Evolutionary conservation across 2,888 invertebrate genomes (phyloP).

Genomic region (Cataglyphis cursor): DNA sequence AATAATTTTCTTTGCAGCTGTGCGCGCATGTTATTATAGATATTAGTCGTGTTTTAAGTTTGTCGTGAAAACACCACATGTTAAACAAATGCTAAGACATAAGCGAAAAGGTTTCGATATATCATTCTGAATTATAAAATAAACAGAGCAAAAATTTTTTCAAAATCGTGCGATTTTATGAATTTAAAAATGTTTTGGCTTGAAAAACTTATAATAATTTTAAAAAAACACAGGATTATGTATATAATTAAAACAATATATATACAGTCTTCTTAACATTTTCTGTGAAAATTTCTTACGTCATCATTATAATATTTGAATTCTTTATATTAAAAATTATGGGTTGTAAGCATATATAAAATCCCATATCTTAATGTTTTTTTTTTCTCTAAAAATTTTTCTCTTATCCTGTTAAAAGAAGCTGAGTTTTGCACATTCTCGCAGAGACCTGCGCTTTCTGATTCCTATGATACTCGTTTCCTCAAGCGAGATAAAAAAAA

Average conservation of each 20-base stretch:
- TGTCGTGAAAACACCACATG: neutral
- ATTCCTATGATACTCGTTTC: neutral
- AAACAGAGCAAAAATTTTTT: neutral
- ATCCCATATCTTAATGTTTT: neutral
- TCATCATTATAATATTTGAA: neutral
- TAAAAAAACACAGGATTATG: neutral
- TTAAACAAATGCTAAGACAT: neutral
- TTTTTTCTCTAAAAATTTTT: neutral
- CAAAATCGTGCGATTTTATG: neutral
- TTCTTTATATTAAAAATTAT: neutral
- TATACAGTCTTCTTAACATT: neutral
- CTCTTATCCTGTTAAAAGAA: neutral
- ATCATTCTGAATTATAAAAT: neutral
- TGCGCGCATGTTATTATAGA: neutral
- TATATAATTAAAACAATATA: neutral
- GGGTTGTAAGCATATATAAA: neutral
- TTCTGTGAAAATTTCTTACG: neutral
- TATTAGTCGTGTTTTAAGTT: conserved; percentile 21
- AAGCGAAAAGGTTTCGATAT: neutral
- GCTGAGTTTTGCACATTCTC: neutral
- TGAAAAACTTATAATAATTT: neutral
- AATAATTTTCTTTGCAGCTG: neutral
- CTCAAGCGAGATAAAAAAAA: neutral
- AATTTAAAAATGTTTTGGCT: no score
- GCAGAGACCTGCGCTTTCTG: neutral